These are phyloP conservation scores for Electrona antarctica DNA, from an alignment of 2,113 vertebrate species.

Conservation along the genomic window DNA sequence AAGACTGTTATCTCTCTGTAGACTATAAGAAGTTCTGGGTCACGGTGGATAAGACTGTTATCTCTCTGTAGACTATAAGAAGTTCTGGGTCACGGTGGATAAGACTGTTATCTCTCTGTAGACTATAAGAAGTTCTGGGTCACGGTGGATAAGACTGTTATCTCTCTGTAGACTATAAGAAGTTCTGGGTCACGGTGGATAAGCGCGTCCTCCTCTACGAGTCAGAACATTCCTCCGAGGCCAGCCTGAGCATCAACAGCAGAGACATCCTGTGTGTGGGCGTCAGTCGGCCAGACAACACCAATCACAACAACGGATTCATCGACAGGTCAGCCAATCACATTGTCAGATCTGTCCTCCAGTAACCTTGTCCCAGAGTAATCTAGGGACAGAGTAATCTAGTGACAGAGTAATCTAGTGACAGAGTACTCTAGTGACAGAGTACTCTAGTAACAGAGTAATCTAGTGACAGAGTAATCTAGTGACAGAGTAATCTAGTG, in stretches of 20 bases:
- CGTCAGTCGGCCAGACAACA: conserved; percentile 74
- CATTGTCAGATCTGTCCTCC: background rate
- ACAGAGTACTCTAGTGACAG: no score
- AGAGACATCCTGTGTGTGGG: conserved; percentile 86
- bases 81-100: background rate
- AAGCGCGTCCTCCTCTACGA: conserved; percentile 83
- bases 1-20: no score
- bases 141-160: background rate
- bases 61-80: background rate
- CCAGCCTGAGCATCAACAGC: conserved; percentile 77
- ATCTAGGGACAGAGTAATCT: no score
- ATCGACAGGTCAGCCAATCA: conserved; percentile 78
- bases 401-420: no score
- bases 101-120: no score
- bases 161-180: conserved; percentile 83
- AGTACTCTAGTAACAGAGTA: no score
- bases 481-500: no score
- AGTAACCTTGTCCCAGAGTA: no score
- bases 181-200: conserved; percentile 87
- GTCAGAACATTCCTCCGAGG: conserved; percentile 79
- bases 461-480: no score
- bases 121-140: background rate
- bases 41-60: background rate
- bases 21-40: background rate
- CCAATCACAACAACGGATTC: conserved; percentile 72